These are phyloP conservation scores for Saccostrea echinata DNA, from an alignment of 1,140 invertebrate genomes.

Conservation along the genomic window DNA sequence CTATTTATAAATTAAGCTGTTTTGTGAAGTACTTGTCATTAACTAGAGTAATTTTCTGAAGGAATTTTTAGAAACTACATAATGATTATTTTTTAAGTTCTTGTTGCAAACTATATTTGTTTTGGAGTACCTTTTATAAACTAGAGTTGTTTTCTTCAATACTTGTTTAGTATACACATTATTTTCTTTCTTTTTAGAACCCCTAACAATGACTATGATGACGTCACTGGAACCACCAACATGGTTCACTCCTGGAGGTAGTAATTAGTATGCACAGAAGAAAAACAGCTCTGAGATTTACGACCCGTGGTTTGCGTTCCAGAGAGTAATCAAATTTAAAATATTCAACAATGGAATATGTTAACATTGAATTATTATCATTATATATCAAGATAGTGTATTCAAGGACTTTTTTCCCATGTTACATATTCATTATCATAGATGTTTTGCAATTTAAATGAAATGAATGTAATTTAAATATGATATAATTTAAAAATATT, in stretches of 20 bases:
- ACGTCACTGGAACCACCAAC: background rate
- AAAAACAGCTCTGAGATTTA: constrained; percentile 7
- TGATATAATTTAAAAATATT: too few species aligned
- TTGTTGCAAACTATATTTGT: too few species aligned
- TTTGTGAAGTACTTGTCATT: too few species aligned
- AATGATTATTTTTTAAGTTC: too few species aligned
- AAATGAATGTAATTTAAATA: background rate
- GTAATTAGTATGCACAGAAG: background rate
- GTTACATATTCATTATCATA: background rate
- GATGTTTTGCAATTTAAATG: background rate
- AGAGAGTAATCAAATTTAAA: background rate
- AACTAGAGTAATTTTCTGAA: too few species aligned
- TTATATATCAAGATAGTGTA: too few species aligned
- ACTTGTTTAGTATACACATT: background rate
- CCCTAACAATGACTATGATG: background rate
- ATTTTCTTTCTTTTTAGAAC: background rate
- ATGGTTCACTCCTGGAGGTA: background rate
- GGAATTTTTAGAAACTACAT: too few species aligned
- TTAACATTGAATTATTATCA: background rate
- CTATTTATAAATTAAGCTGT: too few species aligned
- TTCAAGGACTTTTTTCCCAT: background rate
- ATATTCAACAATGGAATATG: background rate
- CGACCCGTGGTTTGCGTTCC: background rate
- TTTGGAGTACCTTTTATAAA: too few species aligned
- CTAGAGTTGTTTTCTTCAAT: too few species aligned